Conservation (phyloP, 2,888 invertebrate species). For the Ptilodon capucinus region DNA sequence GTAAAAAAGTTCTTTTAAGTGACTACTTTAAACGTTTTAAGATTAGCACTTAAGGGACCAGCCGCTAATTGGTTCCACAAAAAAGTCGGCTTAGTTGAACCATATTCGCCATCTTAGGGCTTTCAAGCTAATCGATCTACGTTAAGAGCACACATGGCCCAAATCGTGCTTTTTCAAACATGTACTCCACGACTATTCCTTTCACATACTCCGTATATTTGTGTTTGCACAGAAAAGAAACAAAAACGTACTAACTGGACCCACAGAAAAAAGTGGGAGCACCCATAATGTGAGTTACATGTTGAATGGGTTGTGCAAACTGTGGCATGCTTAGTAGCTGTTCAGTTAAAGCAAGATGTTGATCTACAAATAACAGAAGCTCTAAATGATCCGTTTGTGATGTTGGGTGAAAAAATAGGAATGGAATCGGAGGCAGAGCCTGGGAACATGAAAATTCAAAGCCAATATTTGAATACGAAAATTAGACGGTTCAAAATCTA, state of each 20-base stretch:
- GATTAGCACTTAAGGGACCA: conserved; percentile 23
- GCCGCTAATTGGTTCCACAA: conserved; percentile 2
- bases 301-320: conserved; percentile 54
- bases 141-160: conserved; percentile 38
- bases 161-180: conserved; percentile 40
- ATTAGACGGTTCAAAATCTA: background rate
- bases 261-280: conserved; percentile 44
- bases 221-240: conserved; percentile 48
- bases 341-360: conserved; percentile 42
- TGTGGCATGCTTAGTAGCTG: conserved; percentile 51
- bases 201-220: conserved; percentile 58
- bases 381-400: conserved; percentile 40
- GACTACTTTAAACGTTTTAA: conserved; percentile 9
- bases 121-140: conserved; percentile 16
- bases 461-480: background rate
- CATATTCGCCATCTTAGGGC: conserved; percentile 9
- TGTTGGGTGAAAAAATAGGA: conserved; percentile 10
- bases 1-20: conserved; percentile 28
- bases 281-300: conserved; percentile 47
- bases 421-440: conserved; percentile 15
- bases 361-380: conserved; percentile 37
- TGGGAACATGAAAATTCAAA: background rate
- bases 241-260: conserved; percentile 50
- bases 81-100: conserved; percentile 10
- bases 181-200: conserved; percentile 45